Conservation (phyloP, 2,113 vertebrate species). For the Podocnemis expansa region DNA sequence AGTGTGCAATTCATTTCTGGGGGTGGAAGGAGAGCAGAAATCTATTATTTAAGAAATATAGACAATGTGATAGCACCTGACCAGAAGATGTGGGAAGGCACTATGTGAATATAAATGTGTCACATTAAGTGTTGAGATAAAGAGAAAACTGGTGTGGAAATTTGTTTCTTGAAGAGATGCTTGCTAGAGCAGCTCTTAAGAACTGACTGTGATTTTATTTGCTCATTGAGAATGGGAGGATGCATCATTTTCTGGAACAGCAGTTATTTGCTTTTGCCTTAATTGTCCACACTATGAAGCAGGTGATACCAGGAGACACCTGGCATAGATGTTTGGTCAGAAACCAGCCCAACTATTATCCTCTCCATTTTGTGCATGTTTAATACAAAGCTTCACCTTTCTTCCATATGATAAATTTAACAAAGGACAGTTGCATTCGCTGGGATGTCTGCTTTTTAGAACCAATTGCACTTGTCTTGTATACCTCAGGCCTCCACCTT, state of each 20-base stretch:
- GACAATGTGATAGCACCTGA: slow-evolving; percentile 71
- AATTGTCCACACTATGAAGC: slow-evolving; percentile 67
- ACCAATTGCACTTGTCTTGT: background rate
- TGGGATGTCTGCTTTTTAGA: slow-evolving; percentile 53
- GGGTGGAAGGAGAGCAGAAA: slow-evolving; percentile 42
- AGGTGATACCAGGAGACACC: slow-evolving; percentile 46
- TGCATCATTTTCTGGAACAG: slow-evolving; percentile 62
- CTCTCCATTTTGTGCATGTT: slow-evolving; percentile 30
- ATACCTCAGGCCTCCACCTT: background rate
- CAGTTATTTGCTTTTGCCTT: slow-evolving; percentile 70
- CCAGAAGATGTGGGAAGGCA: slow-evolving; percentile 79
- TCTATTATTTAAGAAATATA: slow-evolving; percentile 83
- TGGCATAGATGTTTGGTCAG: slow-evolving; percentile 38
- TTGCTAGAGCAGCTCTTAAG: slow-evolving; percentile 71
- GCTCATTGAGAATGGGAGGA: slow-evolving; percentile 81
- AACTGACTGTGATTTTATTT: slow-evolving; percentile 80
- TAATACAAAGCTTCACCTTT: slow-evolving; percentile 55
- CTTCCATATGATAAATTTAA: background rate
- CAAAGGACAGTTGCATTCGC: slow-evolving; percentile 27
- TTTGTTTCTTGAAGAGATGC: slow-evolving; percentile 80
- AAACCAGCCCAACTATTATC: background rate
- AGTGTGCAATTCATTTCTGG: slow-evolving; percentile 66
- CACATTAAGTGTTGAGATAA: slow-evolving; percentile 84
- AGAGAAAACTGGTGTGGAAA: slow-evolving; percentile 79
- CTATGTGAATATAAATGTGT: slow-evolving; percentile 84